Conservation (phyloP, 2,113 vertebrate species). For the Acrocephalus kingi region DNA sequence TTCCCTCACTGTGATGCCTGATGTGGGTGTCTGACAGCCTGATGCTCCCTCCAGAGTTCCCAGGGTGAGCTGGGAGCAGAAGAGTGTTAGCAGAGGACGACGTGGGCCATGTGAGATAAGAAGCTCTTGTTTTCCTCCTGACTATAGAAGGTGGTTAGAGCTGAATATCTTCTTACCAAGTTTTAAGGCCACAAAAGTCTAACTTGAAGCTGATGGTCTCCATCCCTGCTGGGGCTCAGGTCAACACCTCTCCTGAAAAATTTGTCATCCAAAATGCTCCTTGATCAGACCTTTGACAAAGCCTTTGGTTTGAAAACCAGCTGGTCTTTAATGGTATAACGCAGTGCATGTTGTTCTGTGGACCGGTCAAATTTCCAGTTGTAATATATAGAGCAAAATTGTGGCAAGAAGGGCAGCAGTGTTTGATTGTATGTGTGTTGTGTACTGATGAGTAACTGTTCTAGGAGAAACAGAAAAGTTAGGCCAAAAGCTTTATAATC, state of each 20-base stretch:
- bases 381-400: not conserved
- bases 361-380: not conserved
- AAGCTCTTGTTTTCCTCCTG: not conserved
- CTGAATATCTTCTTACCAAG: not conserved
- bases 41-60: not conserved
- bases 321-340: not conserved
- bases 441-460: not conserved
- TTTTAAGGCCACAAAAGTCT: not conserved
- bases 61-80: not conserved
- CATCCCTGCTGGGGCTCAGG: not conserved
- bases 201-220: not conserved
- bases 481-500: not conserved
- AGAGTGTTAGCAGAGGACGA: not conserved
- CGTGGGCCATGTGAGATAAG: not conserved
- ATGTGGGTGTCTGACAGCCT: not conserved
- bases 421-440: not conserved
- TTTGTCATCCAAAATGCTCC: not conserved
- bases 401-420: not conserved
- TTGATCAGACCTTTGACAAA: not conserved
- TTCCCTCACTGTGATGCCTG: rapidly evolving
- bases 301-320: not conserved
- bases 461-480: not conserved
- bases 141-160: not conserved
- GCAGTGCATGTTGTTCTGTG: rapidly evolving
- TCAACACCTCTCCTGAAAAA: not conserved